Evolutionary conservation across 2,888 invertebrate species (phyloP), one percentile per base, ranked within the genome.

Genomic region (Rhamphomyia laevipes): DNA sequence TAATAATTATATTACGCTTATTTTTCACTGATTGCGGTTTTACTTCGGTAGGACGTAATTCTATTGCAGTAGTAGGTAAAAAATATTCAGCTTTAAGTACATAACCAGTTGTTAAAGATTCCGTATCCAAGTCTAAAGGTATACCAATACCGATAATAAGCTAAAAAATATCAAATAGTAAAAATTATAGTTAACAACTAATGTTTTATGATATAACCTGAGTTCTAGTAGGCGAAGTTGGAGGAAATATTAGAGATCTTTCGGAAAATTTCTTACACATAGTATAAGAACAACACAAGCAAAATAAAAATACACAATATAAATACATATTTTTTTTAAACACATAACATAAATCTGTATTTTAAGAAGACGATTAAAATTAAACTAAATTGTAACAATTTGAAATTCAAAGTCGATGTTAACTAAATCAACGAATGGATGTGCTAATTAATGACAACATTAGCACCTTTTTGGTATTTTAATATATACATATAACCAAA

Each of bases 141-240:
- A 69, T 60, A 51, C 69, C 69, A 45, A 69, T 64, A 31, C 69
- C 69, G 13, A 54, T 60, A 56, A 69, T 67, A 46, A 65, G 63
- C 68, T 68, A 31, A 15, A 13, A 46, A 43, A 21, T 12, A 13
- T 27, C 4, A 4, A 21, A 21, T 4, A 21, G 3, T 21, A 21
- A 35, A 4, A 35, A 37, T 15, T 37, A 15, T 4, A n/a, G 13
- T 4, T n/a, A 35, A 35, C 10, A 37, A 15, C 15, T 11, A 37
- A 16, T 4, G 15, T 38, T 3, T 17, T 18, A 18, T 18, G 18
- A 40, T 18, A 13, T 40, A 12, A 40, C 40, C 18, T 40, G 40
- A 40, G 18, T 18, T 40, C 40, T 40, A 13, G 40, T 40, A 1
- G 40, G 40, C 7, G 40, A 40, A 6, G 40, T 40, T 40, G 40